Conservation (phyloP, 2,797 vertebrate species). For the Poecilia picta region DNA sequence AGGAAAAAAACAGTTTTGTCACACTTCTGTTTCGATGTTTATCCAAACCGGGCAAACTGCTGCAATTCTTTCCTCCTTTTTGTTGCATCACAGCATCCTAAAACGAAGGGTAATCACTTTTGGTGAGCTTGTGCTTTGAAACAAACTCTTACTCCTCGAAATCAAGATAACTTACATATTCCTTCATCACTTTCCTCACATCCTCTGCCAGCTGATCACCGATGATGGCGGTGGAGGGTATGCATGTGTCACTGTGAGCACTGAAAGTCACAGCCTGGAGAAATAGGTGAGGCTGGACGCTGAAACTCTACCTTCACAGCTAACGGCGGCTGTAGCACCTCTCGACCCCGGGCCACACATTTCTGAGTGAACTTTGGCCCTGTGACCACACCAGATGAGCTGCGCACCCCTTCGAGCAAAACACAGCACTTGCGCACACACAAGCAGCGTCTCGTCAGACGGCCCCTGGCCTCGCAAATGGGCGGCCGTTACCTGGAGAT, state of each 20-base stretch:
- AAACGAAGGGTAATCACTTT: neutral
- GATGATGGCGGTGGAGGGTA: constrained; percentile 28
- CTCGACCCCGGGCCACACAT: constrained; percentile 80
- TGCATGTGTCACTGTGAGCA: constrained; percentile 72
- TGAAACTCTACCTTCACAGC: constrained; percentile 81
- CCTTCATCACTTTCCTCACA: constrained; percentile 47
- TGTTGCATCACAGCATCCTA: neutral
- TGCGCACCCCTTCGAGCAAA: constrained; percentile 62
- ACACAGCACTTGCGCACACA: constrained; percentile 45
- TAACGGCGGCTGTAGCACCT: constrained; percentile 77
- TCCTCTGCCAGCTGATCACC: constrained; percentile 65
- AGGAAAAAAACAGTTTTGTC: neutral
- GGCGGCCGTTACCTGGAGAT: constrained; percentile 78
- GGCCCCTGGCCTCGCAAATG: constrained; percentile 64
- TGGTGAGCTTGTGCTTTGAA: neutral
- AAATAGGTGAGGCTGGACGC: constrained; percentile 60
- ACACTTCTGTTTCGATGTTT: neutral
- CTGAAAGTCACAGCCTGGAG: constrained; percentile 65
- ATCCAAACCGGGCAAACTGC: neutral
- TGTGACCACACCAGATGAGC: constrained; percentile 76
- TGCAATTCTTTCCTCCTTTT: neutral
- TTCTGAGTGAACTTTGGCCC: constrained; percentile 81
- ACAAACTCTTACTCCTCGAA: neutral
- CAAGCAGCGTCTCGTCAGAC: constrained; percentile 56
- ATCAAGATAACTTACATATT: constrained; percentile 22